Conservation (phyloP, 2,797 vertebrate genomes). For the Lacerta viridis region DNA sequence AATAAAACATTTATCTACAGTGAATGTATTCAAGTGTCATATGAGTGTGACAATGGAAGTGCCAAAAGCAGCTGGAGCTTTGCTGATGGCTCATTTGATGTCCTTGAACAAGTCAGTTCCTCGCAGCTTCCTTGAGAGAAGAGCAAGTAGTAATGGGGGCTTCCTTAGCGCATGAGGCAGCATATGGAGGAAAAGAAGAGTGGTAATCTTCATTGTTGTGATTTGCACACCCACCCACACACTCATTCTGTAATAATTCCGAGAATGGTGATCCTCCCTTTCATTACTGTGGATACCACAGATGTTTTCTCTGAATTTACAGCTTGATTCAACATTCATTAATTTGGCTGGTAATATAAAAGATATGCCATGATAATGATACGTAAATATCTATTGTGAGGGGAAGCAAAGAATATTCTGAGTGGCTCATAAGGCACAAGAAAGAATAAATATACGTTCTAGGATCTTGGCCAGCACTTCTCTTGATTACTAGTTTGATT, state of each 20-base stretch:
- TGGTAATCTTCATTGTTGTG: not conserved
- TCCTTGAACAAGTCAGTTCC: not conserved
- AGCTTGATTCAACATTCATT: not conserved
- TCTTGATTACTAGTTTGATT: too few relatives aligned
- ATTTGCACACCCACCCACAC: not conserved
- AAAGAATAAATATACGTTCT: not conserved
- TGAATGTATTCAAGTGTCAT: slow-evolving; percentile 2
- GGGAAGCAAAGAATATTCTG: not conserved
- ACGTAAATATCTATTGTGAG: not conserved
- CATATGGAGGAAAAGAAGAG: not conserved
- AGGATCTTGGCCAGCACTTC: too few relatives aligned
- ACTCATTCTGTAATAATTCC: not conserved
- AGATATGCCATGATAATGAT: not conserved
- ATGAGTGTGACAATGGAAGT: not conserved
- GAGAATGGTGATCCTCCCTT: not conserved
- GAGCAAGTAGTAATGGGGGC: not conserved
- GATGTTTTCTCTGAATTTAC: not conserved
- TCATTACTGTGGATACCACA: not conserved
- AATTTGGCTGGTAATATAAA: not conserved
- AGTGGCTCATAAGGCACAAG: too few relatives aligned
- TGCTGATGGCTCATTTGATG: not conserved
- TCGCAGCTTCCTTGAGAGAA: not conserved
- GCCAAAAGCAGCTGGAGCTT: not conserved
- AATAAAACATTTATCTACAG: not conserved
- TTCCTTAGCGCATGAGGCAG: not conserved